These are phyloP conservation scores for Silvanus unidentatus DNA, from an alignment of 2,888 invertebrate species.

Conservation along the genomic window DNA sequence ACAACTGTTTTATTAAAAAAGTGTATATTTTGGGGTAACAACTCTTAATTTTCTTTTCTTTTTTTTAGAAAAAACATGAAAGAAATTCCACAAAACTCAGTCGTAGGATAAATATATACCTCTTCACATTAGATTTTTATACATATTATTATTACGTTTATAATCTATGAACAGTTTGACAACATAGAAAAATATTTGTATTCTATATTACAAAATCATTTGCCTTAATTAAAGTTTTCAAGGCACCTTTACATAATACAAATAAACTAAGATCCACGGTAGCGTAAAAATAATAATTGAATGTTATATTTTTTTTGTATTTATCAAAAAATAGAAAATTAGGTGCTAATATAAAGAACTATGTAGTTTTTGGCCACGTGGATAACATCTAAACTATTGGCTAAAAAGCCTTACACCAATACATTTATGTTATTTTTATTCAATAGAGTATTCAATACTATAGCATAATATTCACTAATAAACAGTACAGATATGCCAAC, in stretches of 20 bases:
- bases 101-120: conserved; percentile 42
- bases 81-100: conserved; percentile 35
- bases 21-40: conserved; percentile 39
- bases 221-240: conserved; percentile 56
- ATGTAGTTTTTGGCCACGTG: conserved; percentile 43
- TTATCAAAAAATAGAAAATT: conserved; percentile 12
- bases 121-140: conserved; percentile 40
- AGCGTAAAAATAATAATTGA: conserved; percentile 18
- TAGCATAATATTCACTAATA: conserved; percentile 30
- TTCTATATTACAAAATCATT: conserved; percentile 65
- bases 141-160: conserved; percentile 26
- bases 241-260: conserved; percentile 49
- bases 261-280: conserved; percentile 34
- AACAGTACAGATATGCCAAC: conserved; percentile 35
- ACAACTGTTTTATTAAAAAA: conserved; percentile 37
- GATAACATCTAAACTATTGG: conserved; percentile 42
- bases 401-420: conserved; percentile 46
- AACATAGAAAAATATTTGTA: conserved; percentile 69
- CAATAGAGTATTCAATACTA: conserved; percentile 21
- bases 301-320: conserved; percentile 1
- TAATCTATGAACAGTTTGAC: conserved; percentile 47
- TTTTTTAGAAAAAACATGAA: conserved; percentile 30
- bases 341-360: conserved; percentile 25
- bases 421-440: conserved; percentile 38
- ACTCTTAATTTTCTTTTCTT: conserved; percentile 21